Percentiles rank a stretch among this genome's conserved stretches.
Evolutionary conservation across 1,140 invertebrate species (phyloP).

Genomic region (Eupeodes corollae): DNA sequence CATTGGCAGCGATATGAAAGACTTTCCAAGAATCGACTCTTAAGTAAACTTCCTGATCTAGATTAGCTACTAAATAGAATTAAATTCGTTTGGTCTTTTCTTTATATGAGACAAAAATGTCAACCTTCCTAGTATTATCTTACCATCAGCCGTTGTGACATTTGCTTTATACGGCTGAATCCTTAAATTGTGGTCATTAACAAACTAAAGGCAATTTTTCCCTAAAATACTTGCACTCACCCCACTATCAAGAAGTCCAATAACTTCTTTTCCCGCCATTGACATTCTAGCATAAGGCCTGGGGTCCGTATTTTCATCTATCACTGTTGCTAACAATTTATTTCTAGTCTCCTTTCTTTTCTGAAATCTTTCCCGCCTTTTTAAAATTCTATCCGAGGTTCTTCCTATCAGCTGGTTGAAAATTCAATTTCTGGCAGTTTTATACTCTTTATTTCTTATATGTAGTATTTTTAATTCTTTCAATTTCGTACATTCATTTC

Average conservation of each 20-base stretch:
- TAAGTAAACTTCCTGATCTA: slow-evolving; percentile 1
- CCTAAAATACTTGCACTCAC: slow-evolving; percentile 1
- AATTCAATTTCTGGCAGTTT: too few species aligned
- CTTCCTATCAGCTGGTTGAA: too few species aligned
- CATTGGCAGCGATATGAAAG: slow-evolving; percentile 7
- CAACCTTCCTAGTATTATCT: background rate
- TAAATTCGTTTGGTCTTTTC: background rate
- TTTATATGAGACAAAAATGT: background rate
- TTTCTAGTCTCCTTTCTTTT: too few species aligned
- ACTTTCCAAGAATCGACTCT: slow-evolving; percentile 5
- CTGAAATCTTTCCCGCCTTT: too few species aligned
- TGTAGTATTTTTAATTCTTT: too few species aligned
- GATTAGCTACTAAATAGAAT: background rate
- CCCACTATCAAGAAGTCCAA: slow-evolving; percentile 4
- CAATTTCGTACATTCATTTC: too few species aligned
- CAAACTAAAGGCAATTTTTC: background rate
- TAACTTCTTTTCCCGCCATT: background rate
- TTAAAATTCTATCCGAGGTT: too few species aligned
- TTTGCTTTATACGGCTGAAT: background rate
- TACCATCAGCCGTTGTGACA: slow-evolving; percentile 2
- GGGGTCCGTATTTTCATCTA: too few species aligned
- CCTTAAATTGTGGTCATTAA: too few species aligned
- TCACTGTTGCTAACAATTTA: too few species aligned
- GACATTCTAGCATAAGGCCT: too few species aligned
- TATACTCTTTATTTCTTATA: too few species aligned